Conservation (phyloP, 1,140 invertebrate genomes). For the Paraescarpia echinospica region DNA sequence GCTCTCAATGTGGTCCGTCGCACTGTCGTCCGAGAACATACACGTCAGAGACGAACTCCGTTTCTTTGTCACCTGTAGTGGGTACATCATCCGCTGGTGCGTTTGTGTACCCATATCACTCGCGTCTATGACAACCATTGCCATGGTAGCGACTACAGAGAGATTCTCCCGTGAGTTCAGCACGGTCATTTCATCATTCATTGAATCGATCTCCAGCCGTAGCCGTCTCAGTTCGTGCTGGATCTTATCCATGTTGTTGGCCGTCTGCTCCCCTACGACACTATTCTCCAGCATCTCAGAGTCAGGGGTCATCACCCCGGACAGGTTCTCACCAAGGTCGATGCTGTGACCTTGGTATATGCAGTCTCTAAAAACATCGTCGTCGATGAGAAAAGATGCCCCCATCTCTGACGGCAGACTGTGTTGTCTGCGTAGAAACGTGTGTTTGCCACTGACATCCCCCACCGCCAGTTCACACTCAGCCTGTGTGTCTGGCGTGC, state of each 20-base stretch:
- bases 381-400: background rate
- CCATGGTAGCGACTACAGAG: background rate
- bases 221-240: conserved; percentile 19
- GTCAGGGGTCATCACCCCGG: background rate
- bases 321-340: conserved; percentile 21
- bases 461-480: background rate
- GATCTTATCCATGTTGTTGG: conserved; percentile 19
- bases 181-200: conserved; percentile 1
- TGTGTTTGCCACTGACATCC: background rate
- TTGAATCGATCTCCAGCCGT: conserved; percentile 10
- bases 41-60: background rate
- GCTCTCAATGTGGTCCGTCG: background rate
- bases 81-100: background rate
- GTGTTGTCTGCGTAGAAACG: conserved; percentile 3
- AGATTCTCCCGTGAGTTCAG: conserved; percentile 15
- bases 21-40: background rate
- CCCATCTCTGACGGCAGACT: background rate
- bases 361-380: background rate
- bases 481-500: background rate
- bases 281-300: background rate
- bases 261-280: background rate
- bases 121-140: background rate
- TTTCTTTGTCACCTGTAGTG: background rate
- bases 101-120: background rate
- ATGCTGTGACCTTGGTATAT: conserved; percentile 16